Conservation (phyloP, 2,113 vertebrate genomes). For the Carassius carassius region DNA sequence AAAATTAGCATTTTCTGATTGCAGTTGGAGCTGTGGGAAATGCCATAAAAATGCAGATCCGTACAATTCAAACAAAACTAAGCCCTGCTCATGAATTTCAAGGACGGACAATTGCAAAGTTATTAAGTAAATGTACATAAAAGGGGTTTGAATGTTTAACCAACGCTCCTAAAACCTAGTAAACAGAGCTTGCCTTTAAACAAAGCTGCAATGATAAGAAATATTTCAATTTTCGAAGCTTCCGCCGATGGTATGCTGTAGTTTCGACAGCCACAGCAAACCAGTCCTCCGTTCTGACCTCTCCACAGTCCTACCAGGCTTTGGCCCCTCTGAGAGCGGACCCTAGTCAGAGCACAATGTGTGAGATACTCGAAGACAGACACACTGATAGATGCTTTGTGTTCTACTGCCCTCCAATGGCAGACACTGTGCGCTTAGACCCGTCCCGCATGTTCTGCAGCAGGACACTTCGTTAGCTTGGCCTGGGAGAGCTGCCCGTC, state of each 20-base stretch:
- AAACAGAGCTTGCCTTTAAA: not conserved
- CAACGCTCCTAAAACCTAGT: no score
- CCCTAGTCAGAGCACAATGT: not conserved
- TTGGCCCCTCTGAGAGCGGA: not conserved
- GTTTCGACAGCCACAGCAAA: not conserved
- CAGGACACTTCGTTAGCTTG: not conserved
- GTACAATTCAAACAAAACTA: conserved; percentile 46
- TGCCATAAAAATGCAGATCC: conserved; percentile 57
- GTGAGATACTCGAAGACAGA: not conserved
- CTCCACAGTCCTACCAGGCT: conserved; percentile 13
- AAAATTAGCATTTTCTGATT: conserved; percentile 59
- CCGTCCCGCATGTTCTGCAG: not conserved
- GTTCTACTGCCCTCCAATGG: conserved; percentile 99
- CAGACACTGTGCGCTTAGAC: conserved; percentile 53
- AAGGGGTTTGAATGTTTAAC: not conserved
- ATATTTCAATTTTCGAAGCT: not conserved
- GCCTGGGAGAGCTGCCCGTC: conserved; percentile 10
- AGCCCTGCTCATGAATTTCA: conserved; percentile 46
- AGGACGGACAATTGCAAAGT: conserved; percentile 35
- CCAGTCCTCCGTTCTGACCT: not conserved
- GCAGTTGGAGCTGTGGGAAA: conserved; percentile 56
- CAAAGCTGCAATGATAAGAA: not conserved
- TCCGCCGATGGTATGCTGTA: not conserved
- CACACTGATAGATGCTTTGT: conserved; percentile 85
- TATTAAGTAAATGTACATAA: conserved; percentile 37